Evolutionary conservation across 2,888 invertebrate species (phyloP).

Genomic region (Crioceris asparagi): DNA sequence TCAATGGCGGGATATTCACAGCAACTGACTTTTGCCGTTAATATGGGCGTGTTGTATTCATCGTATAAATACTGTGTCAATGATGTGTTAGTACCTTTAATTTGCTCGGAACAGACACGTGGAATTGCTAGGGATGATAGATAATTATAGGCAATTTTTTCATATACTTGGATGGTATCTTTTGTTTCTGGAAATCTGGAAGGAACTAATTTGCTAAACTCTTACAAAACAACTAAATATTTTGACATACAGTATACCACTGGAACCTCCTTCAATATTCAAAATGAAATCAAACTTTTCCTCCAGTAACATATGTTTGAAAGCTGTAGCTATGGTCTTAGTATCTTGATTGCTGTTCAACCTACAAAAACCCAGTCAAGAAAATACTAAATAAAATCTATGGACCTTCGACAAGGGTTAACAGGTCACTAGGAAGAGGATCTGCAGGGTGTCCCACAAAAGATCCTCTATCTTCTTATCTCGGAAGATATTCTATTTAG

Average conservation of each 20-base stretch:
- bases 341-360: conserved; percentile 35
- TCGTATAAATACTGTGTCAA: conserved; percentile 50
- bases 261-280: conserved; percentile 63
- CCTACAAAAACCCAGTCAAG: conserved; percentile 14
- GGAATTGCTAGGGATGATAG: conserved; percentile 38
- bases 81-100: conserved; percentile 36
- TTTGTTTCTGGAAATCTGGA: conserved; percentile 30
- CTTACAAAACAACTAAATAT: conserved; percentile 1
- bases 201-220: conserved; percentile 5
- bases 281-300: conserved; percentile 63
- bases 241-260: conserved; percentile 43
- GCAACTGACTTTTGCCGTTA: conserved; percentile 66
- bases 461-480: too few species aligned
- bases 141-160: conserved; percentile 41
- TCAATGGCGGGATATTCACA: conserved; percentile 68
- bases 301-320: conserved; percentile 52
- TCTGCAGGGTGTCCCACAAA: too few species aligned
- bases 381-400: neutral
- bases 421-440: too few species aligned
- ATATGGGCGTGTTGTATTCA: conserved; percentile 53
- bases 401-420: too few species aligned
- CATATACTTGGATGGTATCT: conserved; percentile 34
- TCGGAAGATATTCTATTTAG: too few species aligned
- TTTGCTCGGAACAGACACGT: conserved; percentile 33
- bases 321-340: conserved; percentile 45